A percentile compares a stretch with the other conserved stretches of the same genome.
phyloP scores from a whole-genome alignment of 2,113 vertebrate genomes.

The Archocentrus centrarchus region DNA sequence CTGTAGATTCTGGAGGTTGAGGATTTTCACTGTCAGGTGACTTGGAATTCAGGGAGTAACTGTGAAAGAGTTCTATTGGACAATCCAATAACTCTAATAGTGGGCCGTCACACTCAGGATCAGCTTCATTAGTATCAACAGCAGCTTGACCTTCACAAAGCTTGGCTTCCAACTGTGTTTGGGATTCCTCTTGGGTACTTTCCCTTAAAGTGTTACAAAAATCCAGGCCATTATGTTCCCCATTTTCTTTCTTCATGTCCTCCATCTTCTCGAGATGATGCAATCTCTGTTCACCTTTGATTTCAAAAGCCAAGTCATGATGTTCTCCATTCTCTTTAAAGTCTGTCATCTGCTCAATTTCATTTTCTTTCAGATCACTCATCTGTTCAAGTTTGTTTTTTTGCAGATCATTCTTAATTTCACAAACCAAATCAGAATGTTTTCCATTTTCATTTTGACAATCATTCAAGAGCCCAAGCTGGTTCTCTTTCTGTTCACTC shows the following conservation, averaged over 20 bases:
- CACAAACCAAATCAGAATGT: background rate
- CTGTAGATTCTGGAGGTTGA: conserved; percentile 14
- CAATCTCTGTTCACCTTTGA: background rate
- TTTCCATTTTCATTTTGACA: conserved; percentile 23
- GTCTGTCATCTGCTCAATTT: background rate
- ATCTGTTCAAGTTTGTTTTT: background rate
- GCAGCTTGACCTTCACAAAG: conserved; percentile 14
- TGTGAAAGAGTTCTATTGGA: conserved; percentile 73
- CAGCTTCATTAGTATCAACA: conserved; percentile 27
- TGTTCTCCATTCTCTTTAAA: conserved; percentile 23
- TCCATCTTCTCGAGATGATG: background rate
- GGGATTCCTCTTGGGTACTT: conserved; percentile 3
- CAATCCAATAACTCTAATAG: conserved; percentile 44
- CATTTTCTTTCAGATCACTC: background rate
- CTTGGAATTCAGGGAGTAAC: conserved; percentile 71
- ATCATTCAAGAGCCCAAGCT: background rate
- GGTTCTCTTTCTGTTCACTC: background rate
- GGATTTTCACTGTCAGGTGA: conserved; percentile 46
- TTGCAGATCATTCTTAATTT: background rate
- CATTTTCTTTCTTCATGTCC: conserved; percentile 15
- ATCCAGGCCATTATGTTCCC: background rate
- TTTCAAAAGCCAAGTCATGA: background rate
- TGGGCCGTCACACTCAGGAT: conserved; percentile 62
- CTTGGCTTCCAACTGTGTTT: background rate
- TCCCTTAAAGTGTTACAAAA: background rate